Percentiles rank a stretch among this genome's conserved stretches.
These are phyloP conservation scores for Pterois miles DNA, from an alignment of 2,797 vertebrate genomes.

Conservation along the genomic window DNA sequence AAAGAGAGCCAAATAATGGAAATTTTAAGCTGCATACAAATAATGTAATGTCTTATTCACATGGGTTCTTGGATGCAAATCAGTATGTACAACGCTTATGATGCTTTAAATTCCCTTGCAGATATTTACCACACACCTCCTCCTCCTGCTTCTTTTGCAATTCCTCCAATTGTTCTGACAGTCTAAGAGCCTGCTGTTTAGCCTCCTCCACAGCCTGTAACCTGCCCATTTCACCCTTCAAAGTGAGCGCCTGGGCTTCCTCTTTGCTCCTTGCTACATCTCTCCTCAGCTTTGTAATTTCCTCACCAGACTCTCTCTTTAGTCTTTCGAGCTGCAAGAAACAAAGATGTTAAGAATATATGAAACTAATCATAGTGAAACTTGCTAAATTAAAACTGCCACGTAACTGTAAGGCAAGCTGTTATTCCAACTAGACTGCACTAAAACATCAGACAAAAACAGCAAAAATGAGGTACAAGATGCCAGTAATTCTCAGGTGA, in stretches of 20 bases:
- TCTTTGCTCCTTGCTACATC: constrained; percentile 59
- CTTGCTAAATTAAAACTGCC: neutral
- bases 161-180: constrained; percentile 66
- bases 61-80: constrained; percentile 8
- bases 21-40: constrained; percentile 24
- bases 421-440: constrained; percentile 1
- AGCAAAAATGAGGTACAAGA: constrained; percentile 14
- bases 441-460: constrained; percentile 8
- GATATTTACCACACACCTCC: constrained; percentile 60
- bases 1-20: constrained; percentile 17
- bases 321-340: constrained; percentile 69
- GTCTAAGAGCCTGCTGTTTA: constrained; percentile 54
- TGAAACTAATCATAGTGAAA: neutral
- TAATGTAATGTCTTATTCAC: constrained; percentile 12
- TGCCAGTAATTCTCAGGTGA: constrained; percentile 30
- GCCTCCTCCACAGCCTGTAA: constrained; percentile 62
- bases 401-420: neutral
- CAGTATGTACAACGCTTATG: constrained; percentile 8
- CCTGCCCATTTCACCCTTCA: constrained; percentile 63
- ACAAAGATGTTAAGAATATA: constrained; percentile 14
- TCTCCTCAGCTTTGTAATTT: constrained; percentile 64
- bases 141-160: constrained; percentile 59
- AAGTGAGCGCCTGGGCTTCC: constrained; percentile 58
- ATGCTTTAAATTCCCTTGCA: constrained; percentile 11
- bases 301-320: constrained; percentile 65